Base-by-base conservation (phyloP, 2,888 invertebrate genomes). In the Cryptocephalus primarius region DNA sequence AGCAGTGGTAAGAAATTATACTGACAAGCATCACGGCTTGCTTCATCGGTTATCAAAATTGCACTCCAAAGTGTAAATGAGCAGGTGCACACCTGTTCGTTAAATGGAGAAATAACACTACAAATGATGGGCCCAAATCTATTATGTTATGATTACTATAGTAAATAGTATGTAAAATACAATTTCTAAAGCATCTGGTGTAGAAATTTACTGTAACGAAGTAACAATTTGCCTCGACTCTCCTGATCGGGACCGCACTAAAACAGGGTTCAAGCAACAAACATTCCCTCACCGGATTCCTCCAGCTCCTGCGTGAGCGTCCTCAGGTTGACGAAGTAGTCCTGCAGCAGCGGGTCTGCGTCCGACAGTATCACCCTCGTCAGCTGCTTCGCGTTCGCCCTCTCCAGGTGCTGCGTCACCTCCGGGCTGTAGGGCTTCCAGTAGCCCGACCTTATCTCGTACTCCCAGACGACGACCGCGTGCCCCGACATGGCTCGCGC, bases 391-490 rank as follows among this genome's bases (percentile, higher is more conserved):
- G 77, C 84, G 63, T 88, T 82, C 1, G 90, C 89, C 44, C 89
- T 75, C 67, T 91, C 91, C 54, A 91, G 71, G 50, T 88, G 85
- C 62, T 90, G 87, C 0, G 88, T 83, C 6, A 91, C 89, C 6
- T 83, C 86, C 1, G 90, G 88, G 44, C 84, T 84, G 69, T 90
- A 90, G 0, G 91, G 89, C 65, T 88, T 73, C 89, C 90, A 91
- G 62, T 82, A 78, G 49, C 76, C 77, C 60, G 78, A 77, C 42
- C 80, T 76, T 49, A 80, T 82, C 66, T 81, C 79, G 79, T 83
- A 85, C 73, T 87, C 86, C 87, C 87, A 87, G 55, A 87, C 86
- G 58, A 85, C 85, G 51, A 86, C 84, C 51, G 82, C 83, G 70
- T 84, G 85, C 48, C 80, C 79, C 45, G 79, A 76, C 78, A 77